phyloP scores from a whole-genome alignment of 2,113 vertebrate species.

The Rynchops niger region DNA sequence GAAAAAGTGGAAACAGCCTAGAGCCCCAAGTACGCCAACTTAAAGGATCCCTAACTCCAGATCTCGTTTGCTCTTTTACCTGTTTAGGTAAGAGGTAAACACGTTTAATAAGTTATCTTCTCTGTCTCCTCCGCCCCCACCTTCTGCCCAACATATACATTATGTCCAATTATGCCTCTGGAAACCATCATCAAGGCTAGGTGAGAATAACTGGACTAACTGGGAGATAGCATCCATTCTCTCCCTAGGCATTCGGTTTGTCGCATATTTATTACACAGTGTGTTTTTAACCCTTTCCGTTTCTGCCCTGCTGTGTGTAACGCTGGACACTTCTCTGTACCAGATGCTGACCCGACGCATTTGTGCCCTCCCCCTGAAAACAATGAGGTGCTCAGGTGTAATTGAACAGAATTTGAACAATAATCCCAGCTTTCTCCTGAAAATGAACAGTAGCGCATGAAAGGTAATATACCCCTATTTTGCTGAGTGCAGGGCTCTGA shows the following conservation, averaged over 20 bases:
- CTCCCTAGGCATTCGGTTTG: not conserved
- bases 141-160: not conserved
- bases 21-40: not conserved
- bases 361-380: not conserved
- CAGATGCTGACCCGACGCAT: not conserved
- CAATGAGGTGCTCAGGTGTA: slow-evolving; percentile 25
- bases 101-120: not conserved
- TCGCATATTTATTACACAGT: not conserved
- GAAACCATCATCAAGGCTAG: not conserved
- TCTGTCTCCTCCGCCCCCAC: not conserved
- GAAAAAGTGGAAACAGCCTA: not conserved
- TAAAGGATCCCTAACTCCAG: not conserved
- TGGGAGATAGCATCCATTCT: not conserved
- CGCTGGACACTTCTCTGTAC: not conserved
- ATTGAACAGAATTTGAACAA: slow-evolving; percentile 35
- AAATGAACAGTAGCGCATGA: slow-evolving; percentile 43
- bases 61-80: not conserved
- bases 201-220: not conserved
- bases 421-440: slow-evolving; percentile 44
- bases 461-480: slow-evolving; percentile 48
- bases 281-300: not conserved
- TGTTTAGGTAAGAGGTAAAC: not conserved
- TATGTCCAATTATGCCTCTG: not conserved
- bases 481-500: slow-evolving; percentile 48
- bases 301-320: not conserved